Evolutionary conservation across 2,113 vertebrate genomes (phyloP).

Genomic region (Pygoscelis antarcticus): DNA sequence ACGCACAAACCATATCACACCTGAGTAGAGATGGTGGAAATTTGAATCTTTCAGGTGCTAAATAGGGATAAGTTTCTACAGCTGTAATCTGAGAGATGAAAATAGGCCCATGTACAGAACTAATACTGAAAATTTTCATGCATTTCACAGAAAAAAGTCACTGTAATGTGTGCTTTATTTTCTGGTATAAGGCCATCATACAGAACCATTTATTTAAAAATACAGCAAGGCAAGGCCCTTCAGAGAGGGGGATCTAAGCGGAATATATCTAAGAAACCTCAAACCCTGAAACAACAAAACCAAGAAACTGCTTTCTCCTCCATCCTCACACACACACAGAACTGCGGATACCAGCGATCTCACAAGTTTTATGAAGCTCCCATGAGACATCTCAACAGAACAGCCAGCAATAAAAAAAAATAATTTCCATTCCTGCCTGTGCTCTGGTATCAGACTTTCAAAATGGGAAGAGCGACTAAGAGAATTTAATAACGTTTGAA

Average conservation of each 20-base stretch:
- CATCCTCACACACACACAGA: neutral
- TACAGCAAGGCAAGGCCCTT: neutral
- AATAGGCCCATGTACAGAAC: neutral
- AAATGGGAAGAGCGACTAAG: neutral
- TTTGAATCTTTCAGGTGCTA: neutral
- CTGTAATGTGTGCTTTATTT: neutral
- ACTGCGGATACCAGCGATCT: neutral
- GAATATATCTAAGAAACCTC: neutral
- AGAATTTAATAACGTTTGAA: neutral
- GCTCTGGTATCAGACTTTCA: neutral
- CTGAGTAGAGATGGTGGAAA: neutral
- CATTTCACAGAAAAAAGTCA: neutral
- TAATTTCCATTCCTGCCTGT: neutral
- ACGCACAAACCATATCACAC: neutral
- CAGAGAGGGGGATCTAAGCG: neutral
- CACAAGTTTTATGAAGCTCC: neutral
- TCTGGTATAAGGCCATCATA: neutral
- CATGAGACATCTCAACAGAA: neutral
- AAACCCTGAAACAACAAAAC: neutral
- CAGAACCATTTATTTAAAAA: neutral
- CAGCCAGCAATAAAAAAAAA: neutral
- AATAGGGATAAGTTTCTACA: neutral
- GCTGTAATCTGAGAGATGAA: neutral
- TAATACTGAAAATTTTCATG: neutral
- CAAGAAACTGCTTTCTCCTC: neutral